Conservation (phyloP, 2,113 vertebrate genomes). For the human (Homo sapiens) region GRCh38 chr4:165553001-165553500, state of each 20-base stretch:
- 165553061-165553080: neutral
- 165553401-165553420: neutral
- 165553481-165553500: neutral
- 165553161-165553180: constrained; percentile 1
- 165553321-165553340: neutral
- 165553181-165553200: constrained; percentile 23
- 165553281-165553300: neutral
- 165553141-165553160: neutral
- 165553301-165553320: neutral
- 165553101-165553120: neutral
- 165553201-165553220: neutral
- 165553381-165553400: neutral
- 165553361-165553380: neutral
- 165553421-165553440: neutral
- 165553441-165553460: neutral
- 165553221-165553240: neutral
- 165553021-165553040: neutral
- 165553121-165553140: neutral
- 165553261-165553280: neutral
- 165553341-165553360: neutral
- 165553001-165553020: neutral
- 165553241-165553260: neutral
- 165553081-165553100: neutral
- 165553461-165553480: neutral
- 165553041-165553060: neutral